These are phyloP conservation scores for Amphimallon solstitiale DNA, from an alignment of 2,888 invertebrate genomes.

Conservation along the genomic window DNA sequence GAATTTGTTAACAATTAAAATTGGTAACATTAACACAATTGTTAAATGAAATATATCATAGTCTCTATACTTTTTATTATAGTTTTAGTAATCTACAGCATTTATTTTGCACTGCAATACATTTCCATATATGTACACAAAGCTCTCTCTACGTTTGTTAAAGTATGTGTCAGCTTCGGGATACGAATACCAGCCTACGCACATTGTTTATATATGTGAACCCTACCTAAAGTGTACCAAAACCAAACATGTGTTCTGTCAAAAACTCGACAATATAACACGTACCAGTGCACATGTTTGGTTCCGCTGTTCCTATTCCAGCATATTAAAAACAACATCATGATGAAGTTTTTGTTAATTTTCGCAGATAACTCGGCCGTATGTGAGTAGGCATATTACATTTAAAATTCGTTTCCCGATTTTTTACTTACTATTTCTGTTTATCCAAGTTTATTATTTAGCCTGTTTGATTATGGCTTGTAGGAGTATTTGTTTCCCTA, in stretches of 20 bases:
- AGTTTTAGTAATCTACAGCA: too few relatives aligned
- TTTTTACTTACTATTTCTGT: conserved; percentile 44
- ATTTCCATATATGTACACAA: conserved; percentile 14
- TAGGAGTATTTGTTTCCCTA: conserved; percentile 42
- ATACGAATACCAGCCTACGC: conserved; percentile 53
- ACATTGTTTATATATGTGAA: conserved; percentile 43
- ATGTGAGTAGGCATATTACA: conserved; percentile 61
- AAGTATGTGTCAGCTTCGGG: conserved; percentile 48
- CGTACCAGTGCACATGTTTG: conserved; percentile 25
- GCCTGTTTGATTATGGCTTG: conserved; percentile 43
- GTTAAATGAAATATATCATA: too few relatives aligned
- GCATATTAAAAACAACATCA: conserved; percentile 19
- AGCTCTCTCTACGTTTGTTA: conserved; percentile 44
- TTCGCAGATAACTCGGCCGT: conserved; percentile 63
- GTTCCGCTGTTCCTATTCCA: conserved; percentile 12
- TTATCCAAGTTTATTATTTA: conserved; percentile 37
- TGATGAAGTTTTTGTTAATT: conserved; percentile 53
- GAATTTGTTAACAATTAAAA: too few relatives aligned
- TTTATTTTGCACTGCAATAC: not conserved
- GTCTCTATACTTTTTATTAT: too few relatives aligned
- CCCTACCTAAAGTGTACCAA: conserved; percentile 14
- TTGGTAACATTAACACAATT: too few relatives aligned
- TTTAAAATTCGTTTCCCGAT: conserved; percentile 55
- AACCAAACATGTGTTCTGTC: conserved; percentile 19
- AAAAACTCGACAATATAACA: conserved; percentile 26